Percentiles rank a stretch among this genome's conserved stretches.
phyloP scores from a whole-genome alignment of 2,797 vertebrate genomes.

The Brachymystax lenok region DNA sequence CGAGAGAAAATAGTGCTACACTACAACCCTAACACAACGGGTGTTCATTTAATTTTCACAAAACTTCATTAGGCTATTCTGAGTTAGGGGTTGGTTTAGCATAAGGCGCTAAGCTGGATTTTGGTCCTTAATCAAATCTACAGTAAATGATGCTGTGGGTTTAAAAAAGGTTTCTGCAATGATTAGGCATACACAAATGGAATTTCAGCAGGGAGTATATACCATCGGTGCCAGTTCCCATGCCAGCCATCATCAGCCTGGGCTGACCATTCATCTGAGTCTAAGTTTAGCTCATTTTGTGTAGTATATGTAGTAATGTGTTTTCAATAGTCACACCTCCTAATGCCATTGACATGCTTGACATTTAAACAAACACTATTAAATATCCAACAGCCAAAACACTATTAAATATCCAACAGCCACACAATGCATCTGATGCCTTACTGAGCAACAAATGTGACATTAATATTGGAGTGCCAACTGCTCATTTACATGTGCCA shows the following conservation, averaged over 20 bases:
- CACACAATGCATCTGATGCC: conserved; percentile 29
- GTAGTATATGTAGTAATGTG: conserved; percentile 49
- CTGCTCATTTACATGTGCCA: conserved; percentile 32
- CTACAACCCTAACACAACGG: not conserved
- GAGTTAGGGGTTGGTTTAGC: conserved; percentile 15
- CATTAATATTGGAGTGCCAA: conserved; percentile 21
- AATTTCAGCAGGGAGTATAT: conserved; percentile 43
- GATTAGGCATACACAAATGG: conserved; percentile 49
- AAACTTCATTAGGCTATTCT: not conserved
- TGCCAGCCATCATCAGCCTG: conserved; percentile 28
- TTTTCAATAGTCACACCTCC: conserved; percentile 52
- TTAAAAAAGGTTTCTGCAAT: conserved; percentile 41
- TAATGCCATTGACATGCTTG: conserved; percentile 55
- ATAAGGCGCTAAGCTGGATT: conserved; percentile 17
- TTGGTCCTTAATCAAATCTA: conserved; percentile 43
- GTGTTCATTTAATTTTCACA: not conserved
- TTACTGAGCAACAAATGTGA: conserved; percentile 36
- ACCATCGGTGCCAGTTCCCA: conserved; percentile 51
- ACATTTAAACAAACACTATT: conserved; percentile 73
- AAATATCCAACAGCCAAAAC: conserved; percentile 52
- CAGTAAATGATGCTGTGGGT: conserved; percentile 29
- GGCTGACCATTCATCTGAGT: conserved; percentile 42
- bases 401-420: conserved; percentile 8
- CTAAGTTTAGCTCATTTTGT: conserved; percentile 41
- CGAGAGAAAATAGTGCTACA: not conserved